Evolutionary conservation across 1,140 invertebrate species (phyloP).

Genomic region (Aporrectodea caliginosa): DNA sequence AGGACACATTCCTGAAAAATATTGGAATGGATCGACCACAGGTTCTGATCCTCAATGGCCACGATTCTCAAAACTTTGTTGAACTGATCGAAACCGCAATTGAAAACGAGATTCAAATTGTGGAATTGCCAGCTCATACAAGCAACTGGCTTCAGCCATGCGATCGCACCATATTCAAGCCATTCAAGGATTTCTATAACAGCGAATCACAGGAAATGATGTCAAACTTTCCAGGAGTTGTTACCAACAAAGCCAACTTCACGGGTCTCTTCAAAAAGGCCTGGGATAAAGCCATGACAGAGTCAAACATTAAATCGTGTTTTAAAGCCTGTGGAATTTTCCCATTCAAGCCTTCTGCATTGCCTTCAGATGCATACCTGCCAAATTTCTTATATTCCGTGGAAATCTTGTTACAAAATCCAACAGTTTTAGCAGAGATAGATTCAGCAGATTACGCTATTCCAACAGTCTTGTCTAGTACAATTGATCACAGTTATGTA

Average conservation of each 20-base stretch:
- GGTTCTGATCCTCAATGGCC: slow-evolving; percentile 28
- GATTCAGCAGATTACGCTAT: no score
- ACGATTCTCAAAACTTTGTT: slow-evolving; percentile 31
- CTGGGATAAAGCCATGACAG: neutral
- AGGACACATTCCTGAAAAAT: slow-evolving; percentile 5
- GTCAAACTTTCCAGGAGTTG: no score
- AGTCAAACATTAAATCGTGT: neutral
- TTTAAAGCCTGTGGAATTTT: neutral
- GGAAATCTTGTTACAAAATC: no score
- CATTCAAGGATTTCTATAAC: neutral
- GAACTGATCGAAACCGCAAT: slow-evolving; percentile 26
- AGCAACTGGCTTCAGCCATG: slow-evolving; percentile 28
- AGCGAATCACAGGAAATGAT: no score
- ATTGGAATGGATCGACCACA: slow-evolving; percentile 30
- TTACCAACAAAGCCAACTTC: neutral
- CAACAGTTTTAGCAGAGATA: no score
- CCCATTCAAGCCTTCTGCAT: neutral
- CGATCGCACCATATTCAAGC: slow-evolving; percentile 60
- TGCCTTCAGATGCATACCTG: neutral
- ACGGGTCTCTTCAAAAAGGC: neutral
- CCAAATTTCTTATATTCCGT: no score
- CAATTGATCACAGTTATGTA: no score
- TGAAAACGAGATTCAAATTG: slow-evolving; percentile 26
- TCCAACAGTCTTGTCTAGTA: no score
- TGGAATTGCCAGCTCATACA: slow-evolving; percentile 32